Conservation (phyloP, 2,888 invertebrate species). For the Dusona sp. region DNA sequence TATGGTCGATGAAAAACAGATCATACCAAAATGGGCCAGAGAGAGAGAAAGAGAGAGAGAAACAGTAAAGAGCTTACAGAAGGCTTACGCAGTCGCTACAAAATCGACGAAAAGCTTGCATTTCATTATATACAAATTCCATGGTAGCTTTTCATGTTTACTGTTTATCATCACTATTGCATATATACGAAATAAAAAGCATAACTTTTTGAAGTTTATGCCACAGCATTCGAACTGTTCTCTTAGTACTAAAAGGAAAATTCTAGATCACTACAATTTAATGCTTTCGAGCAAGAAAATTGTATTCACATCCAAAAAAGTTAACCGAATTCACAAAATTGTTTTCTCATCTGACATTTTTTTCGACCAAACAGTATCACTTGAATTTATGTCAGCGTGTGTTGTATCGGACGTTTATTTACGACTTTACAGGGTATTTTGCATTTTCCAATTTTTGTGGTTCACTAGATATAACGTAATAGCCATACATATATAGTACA, state of each 20-base stretch:
- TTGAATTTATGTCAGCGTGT: neutral
- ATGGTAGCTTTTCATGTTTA: neutral
- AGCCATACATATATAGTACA: slow-evolving; percentile 4
- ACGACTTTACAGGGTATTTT: slow-evolving; percentile 32
- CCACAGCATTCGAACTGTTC: neutral
- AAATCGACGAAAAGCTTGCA: slow-evolving; percentile 5
- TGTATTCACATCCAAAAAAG: neutral
- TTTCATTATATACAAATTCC: neutral
- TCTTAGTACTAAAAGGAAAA: neutral
- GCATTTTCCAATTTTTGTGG: slow-evolving; percentile 42
- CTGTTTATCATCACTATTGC: neutral
- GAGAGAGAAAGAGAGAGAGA: neutral
- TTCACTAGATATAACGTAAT: slow-evolving; percentile 6
- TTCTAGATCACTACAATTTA: neutral
- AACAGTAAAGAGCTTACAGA: slow-evolving; percentile 3
- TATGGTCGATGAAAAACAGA: neutral
- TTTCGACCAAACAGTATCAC: neutral
- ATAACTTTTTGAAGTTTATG: neutral
- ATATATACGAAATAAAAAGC: neutral
- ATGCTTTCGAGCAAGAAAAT: neutral
- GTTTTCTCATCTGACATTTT: neutral
- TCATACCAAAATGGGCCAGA: neutral
- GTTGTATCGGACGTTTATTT: slow-evolving; percentile 18
- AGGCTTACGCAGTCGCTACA: neutral
- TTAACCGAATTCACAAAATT: neutral